Percentiles rank a stretch among this genome's conserved stretches.
Conservation (phyloP, 2,888 invertebrate species). For the Pristionchus maxplancki region DNA sequence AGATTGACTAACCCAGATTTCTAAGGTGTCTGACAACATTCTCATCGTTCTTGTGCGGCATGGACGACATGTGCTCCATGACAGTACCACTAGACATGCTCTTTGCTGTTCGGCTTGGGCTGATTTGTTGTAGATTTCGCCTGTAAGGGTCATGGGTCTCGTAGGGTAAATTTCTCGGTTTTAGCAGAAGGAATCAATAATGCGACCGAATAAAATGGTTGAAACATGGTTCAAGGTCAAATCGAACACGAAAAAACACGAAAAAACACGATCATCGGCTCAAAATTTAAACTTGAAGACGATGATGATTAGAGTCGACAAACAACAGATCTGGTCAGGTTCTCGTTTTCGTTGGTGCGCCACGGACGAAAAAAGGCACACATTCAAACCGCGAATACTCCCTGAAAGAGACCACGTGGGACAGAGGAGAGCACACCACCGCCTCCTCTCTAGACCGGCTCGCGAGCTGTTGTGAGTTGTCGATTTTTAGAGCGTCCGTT, state of each 20-base stretch:
- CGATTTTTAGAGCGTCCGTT: too few relatives aligned
- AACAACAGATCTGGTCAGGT: not conserved
- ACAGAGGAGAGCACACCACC: too few relatives aligned
- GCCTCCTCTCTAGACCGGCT: too few relatives aligned
- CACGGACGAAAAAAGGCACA: not conserved
- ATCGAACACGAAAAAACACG: not conserved
- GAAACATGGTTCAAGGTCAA: not conserved
- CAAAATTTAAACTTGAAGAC: conserved; percentile 1
- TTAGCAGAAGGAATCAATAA: not conserved
- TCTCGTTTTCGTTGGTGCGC: not conserved
- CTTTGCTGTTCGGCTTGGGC: not conserved
- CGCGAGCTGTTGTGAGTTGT: too few relatives aligned
- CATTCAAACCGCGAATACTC: too few relatives aligned
- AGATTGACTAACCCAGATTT: conserved; percentile 65
- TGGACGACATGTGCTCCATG: conserved; percentile 70
- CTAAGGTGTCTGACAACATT: conserved; percentile 71
- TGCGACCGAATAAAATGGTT: not conserved
- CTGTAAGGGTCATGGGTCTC: not conserved
- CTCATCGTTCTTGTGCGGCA: conserved; percentile 71
- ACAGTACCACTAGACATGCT: conserved; percentile 74
- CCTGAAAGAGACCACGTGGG: too few relatives aligned
- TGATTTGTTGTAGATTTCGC: not conserved
- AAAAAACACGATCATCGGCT: not conserved
- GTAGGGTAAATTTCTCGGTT: not conserved
- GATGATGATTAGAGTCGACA: not conserved